Percentiles rank a stretch among this genome's conserved stretches.
Conservation (phyloP, 2,888 invertebrate genomes). For the Cephalotes varians region DNA sequence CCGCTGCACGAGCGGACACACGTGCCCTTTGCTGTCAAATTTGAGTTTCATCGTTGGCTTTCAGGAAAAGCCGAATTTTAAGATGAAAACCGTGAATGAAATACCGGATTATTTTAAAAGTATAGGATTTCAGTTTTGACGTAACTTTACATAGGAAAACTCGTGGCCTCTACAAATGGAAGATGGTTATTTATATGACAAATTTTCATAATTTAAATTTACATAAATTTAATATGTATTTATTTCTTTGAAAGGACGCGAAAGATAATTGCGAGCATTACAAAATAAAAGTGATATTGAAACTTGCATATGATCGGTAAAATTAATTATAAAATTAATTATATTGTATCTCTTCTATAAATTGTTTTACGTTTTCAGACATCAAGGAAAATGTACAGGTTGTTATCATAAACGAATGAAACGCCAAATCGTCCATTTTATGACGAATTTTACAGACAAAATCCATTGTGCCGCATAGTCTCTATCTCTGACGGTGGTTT, state of each 20-base stretch:
- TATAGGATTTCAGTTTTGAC: background rate
- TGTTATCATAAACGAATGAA: background rate
- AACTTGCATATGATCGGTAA: background rate
- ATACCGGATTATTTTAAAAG: background rate
- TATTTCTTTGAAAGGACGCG: no score
- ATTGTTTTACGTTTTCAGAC: background rate
- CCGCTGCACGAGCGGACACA: no score
- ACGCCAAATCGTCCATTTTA: background rate
- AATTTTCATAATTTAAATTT: background rate
- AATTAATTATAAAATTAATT: background rate
- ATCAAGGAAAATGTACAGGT: background rate
- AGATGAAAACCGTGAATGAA: background rate
- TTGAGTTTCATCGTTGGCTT: conserved; percentile 1
- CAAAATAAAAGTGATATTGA: no score
- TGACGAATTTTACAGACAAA: background rate
- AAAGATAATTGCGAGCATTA: no score
- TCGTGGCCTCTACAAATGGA: background rate
- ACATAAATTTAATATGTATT: no score
- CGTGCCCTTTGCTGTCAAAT: background rate
- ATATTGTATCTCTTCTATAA: background rate
- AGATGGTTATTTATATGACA: background rate
- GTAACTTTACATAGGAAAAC: background rate
- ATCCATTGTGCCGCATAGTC: conserved; percentile 13
- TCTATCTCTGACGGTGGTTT: background rate
- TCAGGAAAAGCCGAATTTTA: background rate